Evolutionary conservation across 2,113 vertebrate genomes (phyloP).

Genomic region (Colinus virginianus): DNA sequence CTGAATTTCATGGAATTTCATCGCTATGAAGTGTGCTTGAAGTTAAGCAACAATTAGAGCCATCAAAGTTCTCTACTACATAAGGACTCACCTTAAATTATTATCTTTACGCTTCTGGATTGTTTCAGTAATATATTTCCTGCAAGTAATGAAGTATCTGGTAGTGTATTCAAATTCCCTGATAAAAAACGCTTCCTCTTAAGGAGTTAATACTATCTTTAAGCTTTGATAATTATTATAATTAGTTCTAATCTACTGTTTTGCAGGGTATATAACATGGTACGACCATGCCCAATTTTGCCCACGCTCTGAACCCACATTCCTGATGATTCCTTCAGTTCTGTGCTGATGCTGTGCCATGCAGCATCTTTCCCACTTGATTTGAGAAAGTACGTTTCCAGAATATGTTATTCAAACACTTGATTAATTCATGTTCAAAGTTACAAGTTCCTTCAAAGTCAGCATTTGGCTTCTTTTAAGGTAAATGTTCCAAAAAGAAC

Average conservation of each 20-base stretch:
- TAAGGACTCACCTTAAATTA: background rate
- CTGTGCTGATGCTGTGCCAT: background rate
- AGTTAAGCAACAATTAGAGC: background rate
- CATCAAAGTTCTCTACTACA: background rate
- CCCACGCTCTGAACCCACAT: background rate
- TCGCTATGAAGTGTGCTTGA: background rate
- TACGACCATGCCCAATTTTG: background rate
- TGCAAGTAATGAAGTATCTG: background rate
- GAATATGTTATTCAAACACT: slow-evolving; percentile 29
- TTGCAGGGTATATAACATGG: background rate
- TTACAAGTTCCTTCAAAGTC: background rate
- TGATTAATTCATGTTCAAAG: slow-evolving; percentile 32
- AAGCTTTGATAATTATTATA: slow-evolving; percentile 31
- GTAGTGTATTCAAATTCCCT: background rate
- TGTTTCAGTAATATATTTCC: background rate
- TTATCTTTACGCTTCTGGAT: background rate
- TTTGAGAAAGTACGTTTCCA: background rate
- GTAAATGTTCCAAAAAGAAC: background rate
- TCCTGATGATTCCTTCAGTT: background rate
- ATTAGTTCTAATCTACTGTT: slow-evolving; percentile 21
- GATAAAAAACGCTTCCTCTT: background rate
- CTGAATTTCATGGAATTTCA: background rate
- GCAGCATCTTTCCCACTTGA: background rate
- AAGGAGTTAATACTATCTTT: slow-evolving; percentile 33
- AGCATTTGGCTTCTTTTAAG: slow-evolving; percentile 8